Evolutionary conservation across 2,797 vertebrate genomes (phyloP), one percentile per base, ranked within the genome.

Genomic region (Pteropus rufus): DNA sequence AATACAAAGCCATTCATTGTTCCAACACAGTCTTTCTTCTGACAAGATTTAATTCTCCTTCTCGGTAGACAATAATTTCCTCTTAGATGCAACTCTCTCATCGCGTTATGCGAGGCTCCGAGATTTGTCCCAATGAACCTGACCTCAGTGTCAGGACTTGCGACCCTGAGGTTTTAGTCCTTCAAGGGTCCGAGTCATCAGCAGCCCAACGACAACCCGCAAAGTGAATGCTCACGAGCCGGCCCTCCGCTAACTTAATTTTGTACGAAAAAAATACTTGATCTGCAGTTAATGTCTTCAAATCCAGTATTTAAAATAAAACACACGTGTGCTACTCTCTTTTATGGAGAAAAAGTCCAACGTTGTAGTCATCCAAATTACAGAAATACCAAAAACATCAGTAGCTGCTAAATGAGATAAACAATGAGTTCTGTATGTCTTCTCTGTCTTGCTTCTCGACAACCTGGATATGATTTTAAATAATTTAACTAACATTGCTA

Each of bases 401-500:
- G 14, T 16, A 36, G 60, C 16, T 7, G 0, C 24, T 49, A 18
- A 58, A 2, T 41, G n/a, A 46, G 39, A 14, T 24, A 26, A 26
- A 10, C 26, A 10, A 2, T 23, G 15, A 11, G 10, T 1, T 24
- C 2, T 3, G 7, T 44, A 5, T 11, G 2, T 8, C 23, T 41
- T 19, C 49, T 88, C 44, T 92, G 64, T 70, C 80, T 97, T 95
- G 92, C 39, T 80, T 96, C 31, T 94, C 95, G 96, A 73, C 88
- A 91, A 96, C 93, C 72, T 95, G 90, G 90, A 62, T 83, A 36
- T 84, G 89, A 29, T 15, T 97, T 96, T 96, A 96, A 84, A 86
- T 89, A 97, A 98, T 95, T 97, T 97, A 60, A 97, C 87, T 93
- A 94, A 56, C 15, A 72, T 95, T 94, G 36, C 89, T 97, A 98